Evolutionary conservation across 1,140 invertebrate genomes (phyloP).

Genomic region (Mercenaria mercenaria): DNA sequence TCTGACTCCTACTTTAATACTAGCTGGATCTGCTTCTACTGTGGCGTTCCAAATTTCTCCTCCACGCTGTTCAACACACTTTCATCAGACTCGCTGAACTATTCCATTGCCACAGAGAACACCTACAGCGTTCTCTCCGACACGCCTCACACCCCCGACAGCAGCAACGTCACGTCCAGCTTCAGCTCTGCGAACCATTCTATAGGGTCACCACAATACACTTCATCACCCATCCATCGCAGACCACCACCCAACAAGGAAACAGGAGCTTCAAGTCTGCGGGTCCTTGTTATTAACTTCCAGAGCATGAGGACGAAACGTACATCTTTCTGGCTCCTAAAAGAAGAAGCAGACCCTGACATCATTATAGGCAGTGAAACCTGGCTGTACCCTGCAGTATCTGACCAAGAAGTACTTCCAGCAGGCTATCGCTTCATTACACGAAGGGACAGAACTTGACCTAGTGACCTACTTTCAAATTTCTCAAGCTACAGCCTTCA

Average conservation of each 20-base stretch:
- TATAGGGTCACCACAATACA: not conserved
- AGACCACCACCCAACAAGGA: no score
- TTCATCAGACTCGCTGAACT: not conserved
- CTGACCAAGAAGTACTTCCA: not conserved
- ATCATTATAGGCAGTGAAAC: no score
- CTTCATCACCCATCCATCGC: not conserved
- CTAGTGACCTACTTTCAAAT: no score
- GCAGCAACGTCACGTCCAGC: not conserved
- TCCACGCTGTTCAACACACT: constrained; percentile 11
- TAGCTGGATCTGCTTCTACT: constrained; percentile 30
- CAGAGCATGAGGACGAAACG: no score
- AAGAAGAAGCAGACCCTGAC: no score
- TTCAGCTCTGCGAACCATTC: not conserved
- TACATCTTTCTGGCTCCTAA: no score
- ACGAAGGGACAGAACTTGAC: no score
- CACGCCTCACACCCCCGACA: not conserved
- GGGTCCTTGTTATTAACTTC: no score
- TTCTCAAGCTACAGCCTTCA: no score
- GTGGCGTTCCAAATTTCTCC: no score
- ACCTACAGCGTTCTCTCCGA: not conserved
- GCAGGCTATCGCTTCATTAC: not conserved
- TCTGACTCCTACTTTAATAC: not conserved
- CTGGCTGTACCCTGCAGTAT: no score
- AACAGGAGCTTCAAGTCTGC: no score
- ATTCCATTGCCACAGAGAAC: not conserved